These are phyloP conservation scores for Neopelma chrysocephalum DNA, from an alignment of 2,797 vertebrate genomes.

Conservation along the genomic window DNA sequence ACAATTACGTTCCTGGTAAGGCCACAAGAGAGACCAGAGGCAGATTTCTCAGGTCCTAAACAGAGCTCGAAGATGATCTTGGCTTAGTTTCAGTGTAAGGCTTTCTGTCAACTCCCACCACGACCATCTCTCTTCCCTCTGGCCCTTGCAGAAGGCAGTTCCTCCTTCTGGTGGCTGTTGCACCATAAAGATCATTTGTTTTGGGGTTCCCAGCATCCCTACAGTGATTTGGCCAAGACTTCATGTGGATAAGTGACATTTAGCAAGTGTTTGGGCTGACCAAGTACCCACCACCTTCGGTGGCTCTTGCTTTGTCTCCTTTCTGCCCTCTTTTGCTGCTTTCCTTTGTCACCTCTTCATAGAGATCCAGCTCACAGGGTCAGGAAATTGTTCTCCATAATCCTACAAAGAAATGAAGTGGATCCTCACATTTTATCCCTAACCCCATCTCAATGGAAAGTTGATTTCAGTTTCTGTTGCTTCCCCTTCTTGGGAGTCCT, in stretches of 20 bases:
- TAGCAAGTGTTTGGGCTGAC: background rate
- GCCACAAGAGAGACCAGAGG: background rate
- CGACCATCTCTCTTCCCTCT: background rate
- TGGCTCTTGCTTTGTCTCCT: background rate
- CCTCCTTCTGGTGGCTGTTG: background rate
- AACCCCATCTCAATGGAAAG: background rate
- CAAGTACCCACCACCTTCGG: background rate
- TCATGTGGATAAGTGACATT: background rate
- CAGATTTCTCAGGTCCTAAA: background rate
- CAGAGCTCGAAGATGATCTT: background rate
- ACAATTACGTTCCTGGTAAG: background rate
- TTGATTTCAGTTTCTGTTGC: background rate
- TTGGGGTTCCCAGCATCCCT: background rate
- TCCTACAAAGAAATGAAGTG: background rate
- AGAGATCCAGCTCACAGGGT: background rate
- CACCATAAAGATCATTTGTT: background rate
- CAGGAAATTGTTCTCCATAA: background rate
- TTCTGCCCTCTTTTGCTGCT: background rate
- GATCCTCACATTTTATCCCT: background rate
- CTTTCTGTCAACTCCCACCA: background rate
- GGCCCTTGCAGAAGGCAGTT: background rate
- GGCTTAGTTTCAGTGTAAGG: background rate
- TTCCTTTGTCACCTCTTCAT: background rate
- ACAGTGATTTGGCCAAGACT: background rate
- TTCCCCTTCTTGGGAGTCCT: constrained; percentile 23